Evolutionary conservation across 35 echinoderm and acorn worm genomes (phyloP), one percentile per base, ranked within the genome.

Genomic region (Apostichopus parvimensis): DNA sequence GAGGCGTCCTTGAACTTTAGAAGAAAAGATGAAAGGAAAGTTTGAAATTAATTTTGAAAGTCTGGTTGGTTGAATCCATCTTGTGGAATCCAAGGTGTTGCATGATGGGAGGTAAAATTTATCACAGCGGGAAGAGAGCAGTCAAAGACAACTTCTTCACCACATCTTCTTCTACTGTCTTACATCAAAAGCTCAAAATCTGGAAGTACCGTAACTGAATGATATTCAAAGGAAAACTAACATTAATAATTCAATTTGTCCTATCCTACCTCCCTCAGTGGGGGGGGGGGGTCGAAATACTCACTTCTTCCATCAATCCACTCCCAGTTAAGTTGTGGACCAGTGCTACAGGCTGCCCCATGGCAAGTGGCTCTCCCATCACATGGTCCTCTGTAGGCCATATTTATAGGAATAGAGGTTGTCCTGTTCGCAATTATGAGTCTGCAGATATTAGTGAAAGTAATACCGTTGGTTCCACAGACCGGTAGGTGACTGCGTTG

Each of bases 281-380:
- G 34, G 34, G 34, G 34, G 0, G 34, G 34, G 34, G 34, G 34
- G 34, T 3, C 0, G 34, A 8, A 11, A 61, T 45, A 88, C 86
- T 73, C 21, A 88, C 86, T 88, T 64, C 20, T 88, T 52, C 86
- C 86, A 72, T 88, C 34, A 6, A 88, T 66, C 62, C 57, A 88
- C 6, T 17, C 62, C 86, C 86, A 88, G 4, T 72, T 61, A 52
- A 88, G 61, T 54, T 62, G 62, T 34, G 60, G 60, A 72, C 86
- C 86, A 13, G 15, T 73, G 86, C 68, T 88, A 8, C 86, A 88
- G 57, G 86, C 60, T 6, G 86, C 25, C 18, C 86, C 86, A 21
- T 66, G 34, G 64, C 86, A 88, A 15, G 5, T 14, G 2, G 71
- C 17, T 17, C 17, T 23, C 86, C 21, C 34, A 14, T 59, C 57